Conservation (phyloP, 1,140 invertebrate species). For the Drosophila lowei region DNA sequence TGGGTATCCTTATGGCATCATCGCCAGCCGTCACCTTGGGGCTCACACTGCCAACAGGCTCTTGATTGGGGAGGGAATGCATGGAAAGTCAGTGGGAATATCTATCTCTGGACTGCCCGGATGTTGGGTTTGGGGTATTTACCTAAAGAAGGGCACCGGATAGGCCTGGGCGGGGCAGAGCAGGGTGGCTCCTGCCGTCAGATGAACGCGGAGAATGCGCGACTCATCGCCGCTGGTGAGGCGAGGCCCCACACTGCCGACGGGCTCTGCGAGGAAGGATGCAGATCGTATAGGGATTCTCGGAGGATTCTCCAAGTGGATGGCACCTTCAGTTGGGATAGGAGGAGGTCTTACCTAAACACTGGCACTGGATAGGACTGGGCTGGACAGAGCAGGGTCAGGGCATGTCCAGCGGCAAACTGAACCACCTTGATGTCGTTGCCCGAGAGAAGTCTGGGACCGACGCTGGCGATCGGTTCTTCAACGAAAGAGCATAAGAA, state of each 20-base stretch:
- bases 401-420: constrained; percentile 86
- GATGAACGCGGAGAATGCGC: constrained; percentile 66
- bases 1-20: constrained; percentile 83
- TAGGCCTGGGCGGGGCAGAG: constrained; percentile 88
- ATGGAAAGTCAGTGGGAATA: neutral
- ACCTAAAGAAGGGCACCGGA: constrained; percentile 88
- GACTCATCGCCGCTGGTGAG: constrained; percentile 83
- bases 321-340: constrained; percentile 48
- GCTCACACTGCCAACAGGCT: constrained; percentile 88
- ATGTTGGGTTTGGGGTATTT: constrained; percentile 79
- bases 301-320: too few species aligned
- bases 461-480: constrained; percentile 86
- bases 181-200: constrained; percentile 81
- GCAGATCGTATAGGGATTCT: neutral
- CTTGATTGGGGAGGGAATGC: constrained; percentile 80
- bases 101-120: neutral
- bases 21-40: constrained; percentile 87
- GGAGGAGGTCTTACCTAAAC: constrained; percentile 84
- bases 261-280: constrained; percentile 85
- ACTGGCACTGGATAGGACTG: constrained; percentile 88
- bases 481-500: constrained; percentile 11
- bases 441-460: constrained; percentile 84
- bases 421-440: constrained; percentile 84
- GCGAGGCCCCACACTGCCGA: constrained; percentile 88
- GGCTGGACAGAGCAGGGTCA: constrained; percentile 87